Base-by-base conservation (phyloP, 2,113 vertebrate species). In the Felis chaus region DNA sequence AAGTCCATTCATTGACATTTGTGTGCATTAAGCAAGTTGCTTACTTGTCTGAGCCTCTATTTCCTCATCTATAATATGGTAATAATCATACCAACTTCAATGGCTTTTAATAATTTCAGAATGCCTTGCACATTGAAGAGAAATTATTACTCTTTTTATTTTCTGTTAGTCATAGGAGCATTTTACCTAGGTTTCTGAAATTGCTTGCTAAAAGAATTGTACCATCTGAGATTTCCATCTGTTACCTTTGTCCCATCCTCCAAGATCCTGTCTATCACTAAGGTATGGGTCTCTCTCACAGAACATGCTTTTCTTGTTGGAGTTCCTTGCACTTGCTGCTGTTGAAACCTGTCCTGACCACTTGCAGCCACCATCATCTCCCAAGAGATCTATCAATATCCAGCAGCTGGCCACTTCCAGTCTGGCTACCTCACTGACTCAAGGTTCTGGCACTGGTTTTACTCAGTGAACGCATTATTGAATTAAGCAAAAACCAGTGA, bases 401-500 rank as follows among this genome's bases (percentile, higher is more conserved):
- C 1, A 82, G 61, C 33, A 81, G 41, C 65, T 95, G 81, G 94
- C 50, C 65, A 78, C 81, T 94, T 78, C 84, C 61, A 94, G 50
- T 13, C 81, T 97, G 82, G 76, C 53, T 69, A 33, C n/a, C 15
- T 48, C 36, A 23, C 63, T 61, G 76, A 95, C 50, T 93, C 74
- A 89, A 84, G n/a, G 39, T 87, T 61, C 36, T 12, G 6, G 88
- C 91, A 85, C 88, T 93, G 69, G 80, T 81, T 96, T 93, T 82
- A 91, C 39, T 94, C 82, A 85, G 50, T 55, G 65, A 97, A 91
- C 53, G 85, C 39, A 19, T 78, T 80, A 66, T 23, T 88, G 71
- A 88, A 93, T 85, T 97, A 55, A 97, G 84, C 16, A 55, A 97
- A 95, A 92, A 23, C 0, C 48, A 86, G 39, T 73, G 50, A 73